Evolutionary conservation across 2,113 vertebrate species (phyloP).

Genomic region (Verasper variegatus): DNA sequence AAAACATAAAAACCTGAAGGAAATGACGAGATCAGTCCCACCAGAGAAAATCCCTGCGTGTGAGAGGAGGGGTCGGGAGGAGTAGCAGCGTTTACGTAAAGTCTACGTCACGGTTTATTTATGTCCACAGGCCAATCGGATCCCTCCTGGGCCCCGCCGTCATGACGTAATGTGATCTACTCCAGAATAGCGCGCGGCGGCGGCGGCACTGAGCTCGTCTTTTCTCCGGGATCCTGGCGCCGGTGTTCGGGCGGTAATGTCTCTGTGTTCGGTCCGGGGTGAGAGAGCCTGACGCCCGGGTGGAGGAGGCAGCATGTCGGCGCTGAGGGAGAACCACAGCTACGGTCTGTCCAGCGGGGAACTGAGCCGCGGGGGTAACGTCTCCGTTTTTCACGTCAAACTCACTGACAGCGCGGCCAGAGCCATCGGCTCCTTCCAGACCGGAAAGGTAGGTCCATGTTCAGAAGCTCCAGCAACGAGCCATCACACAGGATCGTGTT

Average conservation of each 20-base stretch:
- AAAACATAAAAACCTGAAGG: no score
- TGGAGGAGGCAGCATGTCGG: constrained; percentile 79
- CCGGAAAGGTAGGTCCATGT: constrained; percentile 80
- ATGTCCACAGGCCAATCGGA: constrained; percentile 66
- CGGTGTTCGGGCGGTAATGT: constrained; percentile 32
- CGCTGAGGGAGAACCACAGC: constrained; percentile 86
- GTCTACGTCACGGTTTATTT: constrained; percentile 61
- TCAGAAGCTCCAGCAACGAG: neutral
- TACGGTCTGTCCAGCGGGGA: constrained; percentile 89
- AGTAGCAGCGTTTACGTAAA: constrained; percentile 57
- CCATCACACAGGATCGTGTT: neutral
- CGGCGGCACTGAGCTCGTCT: neutral
- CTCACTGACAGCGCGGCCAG: constrained; percentile 92
- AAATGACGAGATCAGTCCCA: no score
- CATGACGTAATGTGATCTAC: constrained; percentile 68
- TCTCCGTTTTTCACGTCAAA: constrained; percentile 92
- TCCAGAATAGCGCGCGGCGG: constrained; percentile 75
- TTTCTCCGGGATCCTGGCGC: neutral
- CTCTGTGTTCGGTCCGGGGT: neutral
- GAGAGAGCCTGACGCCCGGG: neutral
- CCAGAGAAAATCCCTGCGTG: constrained; percentile 8
- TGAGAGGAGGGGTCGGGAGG: neutral
- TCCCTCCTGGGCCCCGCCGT: constrained; percentile 16
- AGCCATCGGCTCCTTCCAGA: constrained; percentile 86
- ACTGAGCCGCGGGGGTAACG: constrained; percentile 79